Conservation (phyloP, 2,797 vertebrate species). For the Phrynocephalus vlangalii region DNA sequence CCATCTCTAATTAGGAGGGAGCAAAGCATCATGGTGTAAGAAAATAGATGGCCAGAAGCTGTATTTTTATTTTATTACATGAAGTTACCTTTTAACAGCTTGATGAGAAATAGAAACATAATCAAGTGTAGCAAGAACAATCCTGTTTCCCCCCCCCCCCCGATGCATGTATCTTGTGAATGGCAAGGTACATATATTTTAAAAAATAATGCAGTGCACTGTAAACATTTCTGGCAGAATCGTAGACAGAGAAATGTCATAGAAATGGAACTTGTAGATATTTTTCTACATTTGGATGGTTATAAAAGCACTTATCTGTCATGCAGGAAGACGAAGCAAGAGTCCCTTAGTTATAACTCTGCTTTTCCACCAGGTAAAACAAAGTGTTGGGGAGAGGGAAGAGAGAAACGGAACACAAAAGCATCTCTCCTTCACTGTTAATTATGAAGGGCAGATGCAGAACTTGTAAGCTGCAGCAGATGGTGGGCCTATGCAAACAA, state of each 20-base stretch:
- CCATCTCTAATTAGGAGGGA: background rate
- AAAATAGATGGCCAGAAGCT: background rate
- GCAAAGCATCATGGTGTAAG: background rate
- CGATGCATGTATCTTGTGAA: constrained; percentile 1
- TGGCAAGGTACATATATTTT: constrained; percentile 17
- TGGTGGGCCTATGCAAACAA: constrained; percentile 58
- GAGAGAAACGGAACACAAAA: constrained; percentile 46
- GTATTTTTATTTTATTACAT: background rate
- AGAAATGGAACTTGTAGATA: constrained; percentile 38
- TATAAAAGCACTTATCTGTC: constrained; percentile 2
- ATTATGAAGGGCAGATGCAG: constrained; percentile 65
- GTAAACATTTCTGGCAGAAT: constrained; percentile 23
- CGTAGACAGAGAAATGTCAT: constrained; percentile 46
- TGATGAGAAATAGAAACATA: background rate
- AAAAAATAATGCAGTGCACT: constrained; percentile 24
- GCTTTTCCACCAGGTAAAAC: constrained; percentile 34
- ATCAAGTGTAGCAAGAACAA: background rate
- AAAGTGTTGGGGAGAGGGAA: constrained; percentile 18
- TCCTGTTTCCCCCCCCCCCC: background rate
- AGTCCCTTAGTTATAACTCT: constrained; percentile 20
- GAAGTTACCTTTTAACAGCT: background rate
- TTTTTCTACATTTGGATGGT: constrained; percentile 3
- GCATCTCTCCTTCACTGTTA: constrained; percentile 46
- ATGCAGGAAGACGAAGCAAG: constrained; percentile 29
- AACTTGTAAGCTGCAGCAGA: constrained; percentile 56